These are phyloP conservation scores for Empidonax traillii DNA, from an alignment of 2,113 vertebrate species.

Conservation along the genomic window DNA sequence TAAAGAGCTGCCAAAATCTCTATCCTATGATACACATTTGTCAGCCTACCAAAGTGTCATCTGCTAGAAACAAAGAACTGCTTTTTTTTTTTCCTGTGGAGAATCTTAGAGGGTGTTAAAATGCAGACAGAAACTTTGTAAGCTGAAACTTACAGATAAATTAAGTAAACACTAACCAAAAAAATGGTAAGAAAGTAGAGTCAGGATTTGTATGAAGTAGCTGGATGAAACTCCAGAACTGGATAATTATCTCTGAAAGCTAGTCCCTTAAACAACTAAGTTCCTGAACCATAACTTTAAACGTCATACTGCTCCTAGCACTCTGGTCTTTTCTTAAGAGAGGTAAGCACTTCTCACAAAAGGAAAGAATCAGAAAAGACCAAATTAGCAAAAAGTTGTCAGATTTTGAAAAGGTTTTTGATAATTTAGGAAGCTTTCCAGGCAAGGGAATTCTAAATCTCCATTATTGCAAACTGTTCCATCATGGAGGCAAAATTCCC, in stretches of 20 bases:
- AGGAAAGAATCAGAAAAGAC: not conserved
- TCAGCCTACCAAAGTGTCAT: not conserved
- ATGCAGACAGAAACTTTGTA: not conserved
- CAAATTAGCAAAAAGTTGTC: not conserved
- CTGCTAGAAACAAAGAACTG: not conserved
- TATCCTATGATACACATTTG: not conserved
- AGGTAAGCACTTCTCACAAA: not conserved
- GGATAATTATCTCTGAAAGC: not conserved
- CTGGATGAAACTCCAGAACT: not conserved
- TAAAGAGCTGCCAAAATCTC: constrained; percentile 26
- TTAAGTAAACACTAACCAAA: not conserved
- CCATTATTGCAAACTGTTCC: not conserved
- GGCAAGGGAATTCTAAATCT: not conserved
- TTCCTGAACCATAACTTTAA: not conserved
- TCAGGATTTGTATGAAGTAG: not conserved
- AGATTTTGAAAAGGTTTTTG: not conserved
- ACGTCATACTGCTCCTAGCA: not conserved
- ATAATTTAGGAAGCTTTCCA: not conserved
- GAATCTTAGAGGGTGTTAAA: not conserved
- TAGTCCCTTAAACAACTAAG: not conserved
- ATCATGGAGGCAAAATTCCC: not conserved
- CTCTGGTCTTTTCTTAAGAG: not conserved
- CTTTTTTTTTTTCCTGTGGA: not conserved
- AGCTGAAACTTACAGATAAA: not conserved
- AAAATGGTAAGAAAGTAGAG: not conserved